Evolutionary conservation across 2,113 vertebrate genomes (phyloP), one percentile per base, ranked within the genome.

Genomic region (Amazona guildingii): DNA sequence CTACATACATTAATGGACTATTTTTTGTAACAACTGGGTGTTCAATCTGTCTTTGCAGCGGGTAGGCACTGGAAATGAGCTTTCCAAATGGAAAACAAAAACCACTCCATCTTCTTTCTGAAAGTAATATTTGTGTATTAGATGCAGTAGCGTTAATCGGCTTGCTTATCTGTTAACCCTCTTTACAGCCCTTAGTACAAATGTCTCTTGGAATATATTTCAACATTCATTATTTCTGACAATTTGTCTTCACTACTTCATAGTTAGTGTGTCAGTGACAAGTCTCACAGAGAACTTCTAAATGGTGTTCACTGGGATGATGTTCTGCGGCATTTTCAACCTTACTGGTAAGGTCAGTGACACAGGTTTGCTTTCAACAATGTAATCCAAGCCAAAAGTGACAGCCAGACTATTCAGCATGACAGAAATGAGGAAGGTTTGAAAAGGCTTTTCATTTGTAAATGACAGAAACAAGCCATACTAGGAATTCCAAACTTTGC

Each of bases 351-450:
- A 93, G 83, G 86, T 96, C 95, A 93, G 55, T 79, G 83, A 88
- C 90, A 96, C 43, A 86, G 80, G 96, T 94, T 94, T 96, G 90
- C 43, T 90, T 96, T 88, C 83, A 88, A 94, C 82, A 75, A 28
- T 83, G 72, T 97, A 86, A 90, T 83, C 76, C 64, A 83, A 51
- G 55, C 48, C 72, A 95, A 88, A 86, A 90, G 62, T 93, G 86
- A 92, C 95, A 96, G 90, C 51, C 51, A 92, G 83, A 75, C 51
- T 80, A 81, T 68, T 78, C 83, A 92, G 73, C 39, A 29, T 75
- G 90, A 92, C 85, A 93, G 82, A 93, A 86, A 11, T 3, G 1
- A 88, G 29, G 31, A 77, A 86, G 21, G 31, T 92, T 90, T 93
- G 88, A 77, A 92, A 95, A 90, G n/a, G 16, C 6, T 83, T 92